Conservation (phyloP, 2,888 invertebrate species). For the Tholera decimalis region DNA sequence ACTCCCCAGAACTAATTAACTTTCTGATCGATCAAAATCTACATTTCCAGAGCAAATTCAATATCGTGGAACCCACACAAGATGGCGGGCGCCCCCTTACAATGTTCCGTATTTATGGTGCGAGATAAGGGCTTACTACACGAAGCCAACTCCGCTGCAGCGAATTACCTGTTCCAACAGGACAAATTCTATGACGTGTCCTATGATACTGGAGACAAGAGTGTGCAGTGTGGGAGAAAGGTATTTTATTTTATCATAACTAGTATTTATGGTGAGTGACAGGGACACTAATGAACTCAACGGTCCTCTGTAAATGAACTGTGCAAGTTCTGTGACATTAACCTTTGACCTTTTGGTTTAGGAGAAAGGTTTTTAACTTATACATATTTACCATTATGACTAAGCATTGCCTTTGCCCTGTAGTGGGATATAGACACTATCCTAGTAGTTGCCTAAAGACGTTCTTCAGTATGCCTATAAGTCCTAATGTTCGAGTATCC, state of each 20-base stretch:
- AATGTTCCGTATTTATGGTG: conserved; percentile 94
- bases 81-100: conserved; percentile 95
- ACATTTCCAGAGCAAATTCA: conserved; percentile 92
- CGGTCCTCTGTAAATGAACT: neutral
- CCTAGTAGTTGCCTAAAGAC: too few species aligned
- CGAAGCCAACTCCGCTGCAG: conserved; percentile 93
- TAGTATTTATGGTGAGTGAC: neutral
- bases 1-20: too few species aligned
- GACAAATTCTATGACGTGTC: conserved; percentile 96
- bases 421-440: too few species aligned
- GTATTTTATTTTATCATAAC: conserved; percentile 74
- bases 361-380: too few species aligned
- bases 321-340: neutral
- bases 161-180: conserved; percentile 95
- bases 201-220: conserved; percentile 96
- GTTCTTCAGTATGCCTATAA: too few species aligned
- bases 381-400: too few species aligned
- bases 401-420: too few species aligned
- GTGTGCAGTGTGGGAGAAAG: conserved; percentile 98
- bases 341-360: too few species aligned
- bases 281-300: neutral
- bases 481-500: too few species aligned
- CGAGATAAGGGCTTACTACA: conserved; percentile 92
- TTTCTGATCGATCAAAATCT: too few species aligned
- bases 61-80: conserved; percentile 97